Conservation (phyloP, 2,888 invertebrate species). For the Ashinkailepas kermadecensis region DNA sequence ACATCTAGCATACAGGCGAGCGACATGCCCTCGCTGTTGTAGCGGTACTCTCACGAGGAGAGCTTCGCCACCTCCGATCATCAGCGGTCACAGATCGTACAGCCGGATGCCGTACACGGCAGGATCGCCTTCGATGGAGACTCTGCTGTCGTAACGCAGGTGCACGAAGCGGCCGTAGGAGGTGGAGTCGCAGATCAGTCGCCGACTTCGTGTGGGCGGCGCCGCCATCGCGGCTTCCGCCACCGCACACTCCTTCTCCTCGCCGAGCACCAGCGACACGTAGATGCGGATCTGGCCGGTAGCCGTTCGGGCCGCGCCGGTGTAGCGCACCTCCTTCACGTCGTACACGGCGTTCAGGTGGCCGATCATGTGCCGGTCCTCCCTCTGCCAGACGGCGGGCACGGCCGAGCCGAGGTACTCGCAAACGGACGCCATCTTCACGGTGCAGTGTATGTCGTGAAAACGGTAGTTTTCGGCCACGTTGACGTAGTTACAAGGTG, state of each 20-base stretch:
- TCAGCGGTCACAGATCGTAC: neutral
- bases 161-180: neutral
- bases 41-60: no score
- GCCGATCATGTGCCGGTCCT: neutral
- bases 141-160: neutral
- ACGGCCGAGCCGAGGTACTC: neutral
- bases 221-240: neutral
- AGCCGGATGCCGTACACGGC: neutral
- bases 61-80: no score
- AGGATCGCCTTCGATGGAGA: neutral
- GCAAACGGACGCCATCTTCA: neutral
- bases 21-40: no score
- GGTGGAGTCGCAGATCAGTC: neutral
- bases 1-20: no score
- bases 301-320: neutral
- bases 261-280: neutral
- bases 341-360: neutral
- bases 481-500: neutral
- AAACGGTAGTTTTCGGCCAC: neutral
- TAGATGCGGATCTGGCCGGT: neutral
- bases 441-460: neutral
- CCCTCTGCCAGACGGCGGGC: neutral
- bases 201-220: neutral
- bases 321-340: neutral
- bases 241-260: neutral